Conservation (phyloP, 1,140 invertebrate species). For the Macrostomum lignano region DNA sequence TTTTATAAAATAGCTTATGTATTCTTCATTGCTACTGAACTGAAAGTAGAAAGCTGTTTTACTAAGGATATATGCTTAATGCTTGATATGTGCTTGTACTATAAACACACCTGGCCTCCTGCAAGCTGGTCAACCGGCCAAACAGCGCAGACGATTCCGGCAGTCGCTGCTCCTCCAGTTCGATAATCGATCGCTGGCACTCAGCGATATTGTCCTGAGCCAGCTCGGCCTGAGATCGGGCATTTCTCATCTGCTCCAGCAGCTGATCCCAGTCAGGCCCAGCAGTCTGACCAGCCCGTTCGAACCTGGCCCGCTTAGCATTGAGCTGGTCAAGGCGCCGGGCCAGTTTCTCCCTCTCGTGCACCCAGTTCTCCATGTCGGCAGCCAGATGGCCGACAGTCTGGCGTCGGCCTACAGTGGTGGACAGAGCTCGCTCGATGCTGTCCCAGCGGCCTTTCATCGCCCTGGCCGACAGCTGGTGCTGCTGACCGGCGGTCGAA, state of each 20-base stretch:
- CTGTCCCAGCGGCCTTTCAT: neutral
- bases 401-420: neutral
- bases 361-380: neutral
- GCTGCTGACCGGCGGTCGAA: too few relatives aligned
- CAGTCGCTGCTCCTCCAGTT: conserved; percentile 1
- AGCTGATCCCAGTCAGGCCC: neutral
- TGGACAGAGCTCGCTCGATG: neutral
- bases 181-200: neutral
- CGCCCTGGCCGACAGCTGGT: neutral
- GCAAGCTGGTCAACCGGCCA: too few relatives aligned
- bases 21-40: too few relatives aligned
- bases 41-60: too few relatives aligned
- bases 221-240: neutral
- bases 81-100: too few relatives aligned
- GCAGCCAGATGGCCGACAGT: neutral
- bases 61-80: too few relatives aligned
- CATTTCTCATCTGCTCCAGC: neutral
- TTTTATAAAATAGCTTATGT: too few relatives aligned
- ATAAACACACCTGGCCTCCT: too few relatives aligned
- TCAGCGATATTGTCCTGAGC: conserved; percentile 2
- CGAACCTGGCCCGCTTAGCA: neutral
- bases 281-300: neutral
- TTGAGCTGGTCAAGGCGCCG: neutral
- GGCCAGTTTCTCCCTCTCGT: conserved; percentile 1
- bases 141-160: neutral